Conservation (phyloP, 2,888 invertebrate species). For the Ernsta delagoae region DNA sequence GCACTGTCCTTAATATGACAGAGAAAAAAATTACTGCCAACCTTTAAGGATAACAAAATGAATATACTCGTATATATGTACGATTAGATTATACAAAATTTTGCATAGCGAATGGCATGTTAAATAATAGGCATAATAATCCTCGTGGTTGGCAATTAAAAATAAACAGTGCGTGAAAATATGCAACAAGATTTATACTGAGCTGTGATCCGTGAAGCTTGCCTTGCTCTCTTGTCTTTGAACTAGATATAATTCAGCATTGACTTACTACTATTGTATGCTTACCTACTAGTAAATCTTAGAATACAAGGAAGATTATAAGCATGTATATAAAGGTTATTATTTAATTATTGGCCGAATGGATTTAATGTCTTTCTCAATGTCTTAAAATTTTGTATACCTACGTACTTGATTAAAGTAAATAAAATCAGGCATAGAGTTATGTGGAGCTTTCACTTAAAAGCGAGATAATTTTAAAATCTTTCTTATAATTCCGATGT, state of each 20-base stretch:
- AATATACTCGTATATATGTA: too few species aligned
- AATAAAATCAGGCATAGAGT: too few species aligned
- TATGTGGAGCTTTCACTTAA: too few species aligned
- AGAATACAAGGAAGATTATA: neutral
- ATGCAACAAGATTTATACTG: conserved; percentile 21
- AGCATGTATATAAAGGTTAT: too few species aligned
- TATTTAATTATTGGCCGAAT: too few species aligned
- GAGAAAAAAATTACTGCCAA: too few species aligned
- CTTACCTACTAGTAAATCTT: conserved; percentile 1
- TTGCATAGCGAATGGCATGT: neutral
- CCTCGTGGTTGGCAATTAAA: neutral
- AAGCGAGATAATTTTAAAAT: too few species aligned
- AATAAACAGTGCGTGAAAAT: conserved; percentile 18
- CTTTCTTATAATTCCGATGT: neutral
- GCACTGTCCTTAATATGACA: too few species aligned
- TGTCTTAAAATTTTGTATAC: too few species aligned
- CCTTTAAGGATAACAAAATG: too few species aligned
- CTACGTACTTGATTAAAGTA: too few species aligned
- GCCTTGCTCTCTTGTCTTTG: conserved; percentile 33
- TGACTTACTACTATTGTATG: neutral
- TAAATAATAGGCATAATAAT: neutral
- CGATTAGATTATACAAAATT: neutral
- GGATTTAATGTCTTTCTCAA: too few species aligned
- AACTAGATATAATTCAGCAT: conserved; percentile 29
- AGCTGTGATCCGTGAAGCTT: conserved; percentile 26